phyloP scores from a whole-genome alignment of 1,140 invertebrate species.

The Cecropterus lyciades region DNA sequence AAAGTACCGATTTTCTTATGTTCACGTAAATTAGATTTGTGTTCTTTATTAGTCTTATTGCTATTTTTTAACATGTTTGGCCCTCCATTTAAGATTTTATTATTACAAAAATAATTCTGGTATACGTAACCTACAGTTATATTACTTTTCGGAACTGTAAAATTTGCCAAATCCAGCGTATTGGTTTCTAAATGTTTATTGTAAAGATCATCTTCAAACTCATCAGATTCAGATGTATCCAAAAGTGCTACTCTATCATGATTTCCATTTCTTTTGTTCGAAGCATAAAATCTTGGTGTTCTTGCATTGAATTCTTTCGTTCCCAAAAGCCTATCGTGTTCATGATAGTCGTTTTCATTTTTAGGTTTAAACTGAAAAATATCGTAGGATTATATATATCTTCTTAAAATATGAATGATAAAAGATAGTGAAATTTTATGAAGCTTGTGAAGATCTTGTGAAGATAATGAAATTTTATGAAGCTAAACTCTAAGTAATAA shows the following conservation, averaged over 20 bases:
- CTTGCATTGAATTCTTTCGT: not conserved
- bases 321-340: not conserved
- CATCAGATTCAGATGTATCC: conserved; percentile 6
- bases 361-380: conserved; percentile 3
- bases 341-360: not conserved
- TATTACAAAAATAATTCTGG: conserved; percentile 2
- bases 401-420: too few species aligned
- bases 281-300: conserved; percentile 5
- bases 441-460: too few species aligned
- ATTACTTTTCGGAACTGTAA: conserved; percentile 4
- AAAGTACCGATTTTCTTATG: conserved; percentile 1
- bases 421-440: too few species aligned
- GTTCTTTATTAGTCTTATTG: not conserved
- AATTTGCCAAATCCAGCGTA: not conserved
- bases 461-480: too few species aligned
- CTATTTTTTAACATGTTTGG: not conserved
- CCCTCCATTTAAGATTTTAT: conserved; percentile 1
- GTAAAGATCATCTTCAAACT: not conserved
- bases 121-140: conserved; percentile 17
- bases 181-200: not conserved
- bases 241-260: conserved; percentile 3
- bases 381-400: not conserved
- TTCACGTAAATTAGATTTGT: too few species aligned
- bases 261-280: not conserved
- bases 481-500: too few species aligned